Evolutionary conservation across 2,113 vertebrate species (phyloP), one percentile per base, ranked within the genome.

Genomic region (Thunnus thynnus): DNA sequence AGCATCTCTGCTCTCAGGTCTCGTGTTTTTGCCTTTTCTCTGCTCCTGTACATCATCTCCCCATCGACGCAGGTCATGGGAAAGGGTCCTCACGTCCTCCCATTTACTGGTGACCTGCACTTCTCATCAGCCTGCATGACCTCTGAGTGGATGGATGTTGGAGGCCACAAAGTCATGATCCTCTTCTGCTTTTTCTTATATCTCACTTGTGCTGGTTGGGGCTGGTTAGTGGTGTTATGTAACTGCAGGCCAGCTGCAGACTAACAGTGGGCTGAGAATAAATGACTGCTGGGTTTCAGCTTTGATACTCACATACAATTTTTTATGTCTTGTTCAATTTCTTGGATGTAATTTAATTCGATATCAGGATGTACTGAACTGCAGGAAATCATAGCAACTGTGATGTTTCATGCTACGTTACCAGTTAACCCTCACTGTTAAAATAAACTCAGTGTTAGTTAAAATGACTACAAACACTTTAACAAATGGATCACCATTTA

Each of bases 71-170:
- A 63, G 69, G 54, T 72, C 69, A 47, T 69, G 55, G 20, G 65
- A 78, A 70, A 66, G 3, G 16, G 1, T 67, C 14, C 18, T 32
- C 11, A 8, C 12, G 12, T 50, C 5, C 12, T 16, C 60, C 66
- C 47, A 22, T 44, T 67, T 77, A 16, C 46, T 63, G 20, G 12
- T 56, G 67, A 56, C 70, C 56, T 41, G 22, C 22, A 10, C 41
- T 10, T 32, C n/a, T 47, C 54, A 17, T 25, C 27, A 30, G 51
- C 47, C 22, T 30, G 27, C 22, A 41, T 72, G n/a, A 70, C 55
- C 63, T 76, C 56, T 81, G 51, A 56, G 41, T 60, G 46, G 14
- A 64, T 54, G 27, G 25, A 44, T 58, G 52, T 58, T 62, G 22
- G 27, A 85, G 14, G 61, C 25, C 54, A 27, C n/a, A 32, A n/a